Base-by-base conservation (phyloP, 2,888 invertebrate genomes). In the Andricus quercusramuli region DNA sequence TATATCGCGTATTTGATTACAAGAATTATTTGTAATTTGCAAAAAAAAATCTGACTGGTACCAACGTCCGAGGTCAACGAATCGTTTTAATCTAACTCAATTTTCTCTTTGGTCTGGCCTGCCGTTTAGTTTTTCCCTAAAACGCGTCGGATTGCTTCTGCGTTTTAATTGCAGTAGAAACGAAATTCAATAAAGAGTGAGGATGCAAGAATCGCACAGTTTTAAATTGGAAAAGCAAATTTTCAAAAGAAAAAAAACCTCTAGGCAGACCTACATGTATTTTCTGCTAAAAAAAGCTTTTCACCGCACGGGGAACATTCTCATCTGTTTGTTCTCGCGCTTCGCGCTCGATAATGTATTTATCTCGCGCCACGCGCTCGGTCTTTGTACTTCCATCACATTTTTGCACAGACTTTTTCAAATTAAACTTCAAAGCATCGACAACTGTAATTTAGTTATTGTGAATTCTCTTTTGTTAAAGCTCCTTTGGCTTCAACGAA, bases 71-170 rank as follows among this genome's bases (percentile, higher is more conserved):
- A 70, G 62, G 70, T 80, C 68, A 47, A 66, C 68, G 79, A 80
- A 79, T 82, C 76, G 76, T 62, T 80, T 77, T 74, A 78, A 80
- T 78, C 17, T 76, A 79, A 79, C 79, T 64, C 65, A 67, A 79
- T 78, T 82, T 79, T 64, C 79, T 65, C n/a, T 78, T 62, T 51
- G 29, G 62, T 41, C 77, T 62, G 68, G 51, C 47, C 59, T 17
- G 56, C 66, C 51, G n/a, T 65, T 70, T 62, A 80, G 47, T 78
- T 56, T 44, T 68, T 51, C 32, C 41, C 20, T 41, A 78, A 78
- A 74, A 29, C 66, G 66, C 47, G 17, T 32, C n/a, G 20, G 51
- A 51, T 80, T 70, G 29, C 68, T 47, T 68, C 29, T 68, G 15
- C 77, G 32, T 32, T 9, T 70, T 29, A 22, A 51, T 74, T 56